A percentile compares a stretch with the other conserved stretches of the same genome.
phyloP scores from a whole-genome alignment of 2,797 vertebrate genomes.

The Protosalanx chinensis region DNA sequence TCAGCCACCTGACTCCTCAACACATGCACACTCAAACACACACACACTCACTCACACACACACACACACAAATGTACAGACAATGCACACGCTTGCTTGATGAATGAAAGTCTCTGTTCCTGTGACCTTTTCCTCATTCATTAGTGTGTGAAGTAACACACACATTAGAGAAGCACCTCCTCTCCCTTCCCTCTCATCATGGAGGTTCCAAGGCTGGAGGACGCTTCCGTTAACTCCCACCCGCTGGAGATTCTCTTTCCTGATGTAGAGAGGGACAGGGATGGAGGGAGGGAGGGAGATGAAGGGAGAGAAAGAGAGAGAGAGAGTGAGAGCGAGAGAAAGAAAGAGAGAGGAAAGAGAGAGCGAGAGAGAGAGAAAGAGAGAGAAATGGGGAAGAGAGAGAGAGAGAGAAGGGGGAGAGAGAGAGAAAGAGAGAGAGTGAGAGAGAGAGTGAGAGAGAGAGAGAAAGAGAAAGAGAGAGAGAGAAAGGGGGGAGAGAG shows the following conservation, averaged over 20 bases:
- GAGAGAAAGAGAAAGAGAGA: conserved; percentile 7
- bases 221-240: conserved; percentile 49
- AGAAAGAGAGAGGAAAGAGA: not conserved
- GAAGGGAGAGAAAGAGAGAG: conserved; percentile 41
- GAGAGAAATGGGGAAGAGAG: too few species aligned
- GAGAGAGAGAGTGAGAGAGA: conserved; percentile 10
- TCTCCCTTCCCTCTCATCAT: not conserved
- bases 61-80: conserved; percentile 6
- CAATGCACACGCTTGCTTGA: conserved; percentile 1
- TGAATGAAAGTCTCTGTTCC: conserved; percentile 28
- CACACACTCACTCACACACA: conserved; percentile 2
- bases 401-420: not conserved
- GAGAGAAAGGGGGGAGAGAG: not conserved
- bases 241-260: conserved; percentile 52
- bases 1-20: too few species aligned
- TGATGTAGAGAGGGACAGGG: conserved; percentile 21
- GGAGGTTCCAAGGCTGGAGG: conserved; percentile 37
- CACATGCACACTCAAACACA: not conserved
- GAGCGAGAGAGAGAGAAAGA: too few species aligned
- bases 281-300: conserved; percentile 44
- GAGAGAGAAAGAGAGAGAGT: conserved; percentile 9
- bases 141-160: conserved; percentile 6
- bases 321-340: not conserved
- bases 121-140: conserved; percentile 21
- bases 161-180: not conserved